Evolutionary conservation across 2,888 invertebrate species (phyloP).

Genomic region (Watsonalla cultraria): DNA sequence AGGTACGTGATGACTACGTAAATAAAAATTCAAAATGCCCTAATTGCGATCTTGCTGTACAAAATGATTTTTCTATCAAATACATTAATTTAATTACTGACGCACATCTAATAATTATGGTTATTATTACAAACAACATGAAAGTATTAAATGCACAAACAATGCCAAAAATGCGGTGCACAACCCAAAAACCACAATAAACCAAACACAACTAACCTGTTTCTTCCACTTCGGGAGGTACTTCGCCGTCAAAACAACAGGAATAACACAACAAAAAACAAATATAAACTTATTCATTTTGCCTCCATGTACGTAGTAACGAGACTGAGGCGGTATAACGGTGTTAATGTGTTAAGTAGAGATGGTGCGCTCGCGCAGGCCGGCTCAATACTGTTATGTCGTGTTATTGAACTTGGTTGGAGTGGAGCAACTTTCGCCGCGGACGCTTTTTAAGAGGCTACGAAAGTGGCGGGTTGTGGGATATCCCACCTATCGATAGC

Average conservation of each 20-base stretch:
- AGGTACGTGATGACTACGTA: too few species aligned
- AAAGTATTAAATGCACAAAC: conserved; percentile 1
- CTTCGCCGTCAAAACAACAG: conserved; percentile 63
- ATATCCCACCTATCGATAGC: conserved; percentile 2
- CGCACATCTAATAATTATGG: too few species aligned
- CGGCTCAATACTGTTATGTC: conserved; percentile 53
- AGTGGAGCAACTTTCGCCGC: conserved; percentile 63
- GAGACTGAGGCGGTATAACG: conserved; percentile 17
- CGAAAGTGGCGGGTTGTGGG: conserved; percentile 22
- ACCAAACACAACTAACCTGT: conserved; percentile 71
- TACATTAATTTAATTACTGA: too few species aligned
- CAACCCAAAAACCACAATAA: not conserved
- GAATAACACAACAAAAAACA: conserved; percentile 43
- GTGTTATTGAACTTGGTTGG: conserved; percentile 72
- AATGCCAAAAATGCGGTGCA: not conserved
- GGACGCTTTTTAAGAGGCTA: conserved; percentile 49
- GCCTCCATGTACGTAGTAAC: conserved; percentile 12
- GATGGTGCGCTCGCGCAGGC: conserved; percentile 36
- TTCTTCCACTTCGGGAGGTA: conserved; percentile 90
- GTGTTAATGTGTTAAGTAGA: conserved; percentile 14
- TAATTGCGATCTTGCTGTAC: too few species aligned
- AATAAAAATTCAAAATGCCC: too few species aligned
- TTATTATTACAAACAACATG: not conserved
- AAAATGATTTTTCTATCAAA: too few species aligned
- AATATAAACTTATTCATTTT: conserved; percentile 38